Base-by-base conservation (phyloP, 2,113 vertebrate genomes). In the Ellobius talpinus region DNA sequence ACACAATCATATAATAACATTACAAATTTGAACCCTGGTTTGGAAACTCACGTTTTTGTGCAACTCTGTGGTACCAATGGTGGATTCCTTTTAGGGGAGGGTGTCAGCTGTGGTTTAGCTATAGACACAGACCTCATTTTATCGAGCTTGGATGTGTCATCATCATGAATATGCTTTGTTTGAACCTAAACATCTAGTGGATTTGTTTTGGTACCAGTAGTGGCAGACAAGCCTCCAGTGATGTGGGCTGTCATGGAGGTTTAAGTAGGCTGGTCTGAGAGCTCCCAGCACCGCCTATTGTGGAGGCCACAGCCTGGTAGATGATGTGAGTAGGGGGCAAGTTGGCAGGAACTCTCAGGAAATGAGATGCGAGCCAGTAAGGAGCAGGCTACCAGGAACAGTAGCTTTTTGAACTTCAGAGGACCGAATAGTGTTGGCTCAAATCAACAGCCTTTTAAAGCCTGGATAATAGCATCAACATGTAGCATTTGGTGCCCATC, bases 401-500 rank as follows among this genome's bases (percentile, higher is more conserved):
- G 42, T 61, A 84, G 76, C 85, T 89, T 94, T 76, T 65, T 92
- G 68, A 97, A 90, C 66, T 63, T 50, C 87, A 84, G 79, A 93
- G 93, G 66, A 95, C 26, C 24, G 9, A 84, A 36, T 55, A 29
- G n/a, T 96, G 95, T 93, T 96, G 93, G 65, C 87, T 96, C 58
- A 97, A 76, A 92, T 61, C 26, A 65, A 42, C 33, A 79, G 85
- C 52, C 39, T 89, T 89, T 84, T 87, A 87, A 65, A 42, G 33
- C 88, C 87, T 97, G 95, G 45, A 63, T 87, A 87, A 84, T 14
- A 93, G 21, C 96, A 78, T 66, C 26, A 65, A 82, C 90, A 87
- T 94, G 86, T n/a, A 92, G 13, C 76, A 9, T 66, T 94, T 61
- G 92, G 66, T 66, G 31, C 88, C 97, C 79, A 79, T 92, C 96